Evolutionary conservation across 2,113 vertebrate species (phyloP).

Genomic region (Ciconia stormi): DNA sequence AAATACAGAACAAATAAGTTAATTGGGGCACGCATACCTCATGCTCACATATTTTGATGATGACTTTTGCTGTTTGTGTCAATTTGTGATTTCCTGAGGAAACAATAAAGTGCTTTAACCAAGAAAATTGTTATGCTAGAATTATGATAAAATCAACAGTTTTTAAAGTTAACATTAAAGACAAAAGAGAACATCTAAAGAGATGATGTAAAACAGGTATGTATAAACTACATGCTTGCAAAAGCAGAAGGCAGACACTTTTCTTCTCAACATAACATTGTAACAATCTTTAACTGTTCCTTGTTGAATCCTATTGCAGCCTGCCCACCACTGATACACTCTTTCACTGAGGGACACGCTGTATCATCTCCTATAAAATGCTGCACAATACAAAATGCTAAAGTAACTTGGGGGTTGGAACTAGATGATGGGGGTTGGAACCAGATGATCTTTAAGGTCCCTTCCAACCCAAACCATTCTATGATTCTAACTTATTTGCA

Average conservation of each 20-base stretch:
- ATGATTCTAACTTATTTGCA: background rate
- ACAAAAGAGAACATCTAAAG: background rate
- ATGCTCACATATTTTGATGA: slow-evolving; percentile 99
- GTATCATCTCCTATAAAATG: background rate
- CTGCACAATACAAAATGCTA: background rate
- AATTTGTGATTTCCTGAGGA: slow-evolving; percentile 95
- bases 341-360: background rate
- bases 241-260: background rate
- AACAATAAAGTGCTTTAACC: slow-evolving; percentile 56
- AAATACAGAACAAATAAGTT: background rate
- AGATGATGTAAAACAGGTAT: background rate
- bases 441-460: background rate
- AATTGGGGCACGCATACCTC: slow-evolving; percentile 80
- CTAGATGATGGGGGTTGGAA: background rate
- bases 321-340: background rate
- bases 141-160: background rate
- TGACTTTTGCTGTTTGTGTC: slow-evolving; percentile 96
- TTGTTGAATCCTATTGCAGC: background rate
- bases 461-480: background rate
- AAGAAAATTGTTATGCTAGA: background rate
- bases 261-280: background rate
- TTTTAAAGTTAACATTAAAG: background rate
- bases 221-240: background rate
- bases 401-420: background rate
- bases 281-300: background rate